Percentiles rank a stretch among this genome's conserved stretches.
These are phyloP conservation scores for Ommatoiulus sabulosus DNA, from an alignment of 2,888 invertebrate genomes.

Conservation along the genomic window DNA sequence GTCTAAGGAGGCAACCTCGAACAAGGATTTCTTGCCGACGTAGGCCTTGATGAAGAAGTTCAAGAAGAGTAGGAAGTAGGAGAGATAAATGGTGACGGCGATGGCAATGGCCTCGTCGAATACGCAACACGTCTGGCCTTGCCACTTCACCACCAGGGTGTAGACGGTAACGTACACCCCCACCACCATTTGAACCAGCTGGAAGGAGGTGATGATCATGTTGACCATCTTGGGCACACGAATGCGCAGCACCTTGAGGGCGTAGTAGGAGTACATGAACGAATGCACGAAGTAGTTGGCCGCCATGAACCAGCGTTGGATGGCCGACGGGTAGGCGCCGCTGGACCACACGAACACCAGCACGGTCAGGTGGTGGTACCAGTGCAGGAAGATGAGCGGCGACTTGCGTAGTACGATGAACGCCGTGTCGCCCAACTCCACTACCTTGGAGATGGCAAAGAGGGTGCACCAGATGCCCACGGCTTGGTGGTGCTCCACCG, in stretches of 20 bases:
- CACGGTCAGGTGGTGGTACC: slow-evolving; percentile 11
- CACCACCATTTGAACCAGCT: background rate
- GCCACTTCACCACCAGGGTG: no score
- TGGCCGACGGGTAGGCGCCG: background rate
- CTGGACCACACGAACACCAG: background rate
- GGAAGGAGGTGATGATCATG: background rate
- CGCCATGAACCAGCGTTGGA: background rate
- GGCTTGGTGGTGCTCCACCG: background rate
- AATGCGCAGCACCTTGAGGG: background rate
- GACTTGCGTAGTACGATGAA: background rate
- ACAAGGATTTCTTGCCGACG: no score
- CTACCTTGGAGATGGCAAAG: background rate
- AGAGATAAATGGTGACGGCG: no score
- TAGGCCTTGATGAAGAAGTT: no score
- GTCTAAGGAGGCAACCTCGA: no score
- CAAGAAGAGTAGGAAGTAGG: no score
- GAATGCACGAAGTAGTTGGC: background rate
- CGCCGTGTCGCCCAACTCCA: slow-evolving; percentile 33
- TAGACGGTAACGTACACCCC: no score
- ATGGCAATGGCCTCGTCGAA: no score
- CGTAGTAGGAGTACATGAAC: background rate
- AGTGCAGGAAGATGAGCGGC: slow-evolving; percentile 21
- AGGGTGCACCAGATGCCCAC: background rate
- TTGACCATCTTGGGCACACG: background rate
- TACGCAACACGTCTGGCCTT: no score